These are phyloP conservation scores for Brachionus sp. DNA, from an alignment of 1,140 invertebrate genomes.

Conservation along the genomic window DNA sequence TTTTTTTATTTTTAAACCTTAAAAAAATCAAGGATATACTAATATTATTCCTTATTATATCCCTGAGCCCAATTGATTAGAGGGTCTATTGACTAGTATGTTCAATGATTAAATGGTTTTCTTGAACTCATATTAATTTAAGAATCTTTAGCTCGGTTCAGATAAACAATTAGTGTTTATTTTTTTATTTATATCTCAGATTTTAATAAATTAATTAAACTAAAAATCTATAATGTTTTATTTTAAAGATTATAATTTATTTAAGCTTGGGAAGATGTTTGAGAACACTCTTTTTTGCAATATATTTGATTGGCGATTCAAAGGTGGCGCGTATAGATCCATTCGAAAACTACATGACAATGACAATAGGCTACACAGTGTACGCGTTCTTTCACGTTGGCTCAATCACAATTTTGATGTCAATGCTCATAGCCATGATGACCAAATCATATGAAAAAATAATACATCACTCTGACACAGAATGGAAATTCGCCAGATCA, in stretches of 20 bases:
- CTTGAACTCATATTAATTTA: no score
- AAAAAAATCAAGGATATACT: no score
- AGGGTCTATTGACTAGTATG: no score
- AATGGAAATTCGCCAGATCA: constrained; percentile 87
- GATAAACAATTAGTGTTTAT: no score
- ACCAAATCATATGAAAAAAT: constrained; percentile 62
- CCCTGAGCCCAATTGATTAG: no score
- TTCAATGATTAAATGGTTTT: no score
- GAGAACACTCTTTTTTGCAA: constrained; percentile 72
- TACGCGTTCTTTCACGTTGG: constrained; percentile 58
- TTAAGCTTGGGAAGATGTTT: constrained; percentile 68
- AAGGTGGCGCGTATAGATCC: constrained; percentile 65
- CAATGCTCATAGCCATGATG: constrained; percentile 65
- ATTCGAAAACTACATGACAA: constrained; percentile 48
- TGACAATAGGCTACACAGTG: constrained; percentile 55
- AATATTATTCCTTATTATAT: no score
- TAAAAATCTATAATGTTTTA: no score
- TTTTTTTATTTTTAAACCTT: no score
- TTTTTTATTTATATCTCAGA: no score
- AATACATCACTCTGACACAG: constrained; percentile 74
- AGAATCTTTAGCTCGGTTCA: no score
- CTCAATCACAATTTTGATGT: constrained; percentile 62
- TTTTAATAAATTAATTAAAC: no score
- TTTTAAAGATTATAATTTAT: neutral
- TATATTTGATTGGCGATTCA: constrained; percentile 58